phyloP scores from a whole-genome alignment of 2,113 vertebrate species.

The Falcunculus frontatus region DNA sequence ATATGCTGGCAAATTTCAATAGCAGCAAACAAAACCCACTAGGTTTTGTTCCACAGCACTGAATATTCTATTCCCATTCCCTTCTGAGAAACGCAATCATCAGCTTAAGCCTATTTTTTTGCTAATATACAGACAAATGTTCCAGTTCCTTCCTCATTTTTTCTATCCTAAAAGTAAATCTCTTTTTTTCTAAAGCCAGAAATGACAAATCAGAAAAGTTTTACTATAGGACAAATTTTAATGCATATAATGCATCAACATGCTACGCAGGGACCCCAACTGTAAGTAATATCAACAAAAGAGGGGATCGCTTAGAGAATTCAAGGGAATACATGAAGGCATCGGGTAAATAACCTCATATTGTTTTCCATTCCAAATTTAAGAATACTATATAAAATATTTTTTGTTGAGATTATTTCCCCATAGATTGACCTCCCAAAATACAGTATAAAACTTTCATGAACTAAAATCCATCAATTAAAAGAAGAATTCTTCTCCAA shows the following conservation, averaged over 20 bases:
- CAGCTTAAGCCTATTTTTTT: not conserved
- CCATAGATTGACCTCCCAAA: not conserved
- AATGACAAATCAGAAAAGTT: not conserved
- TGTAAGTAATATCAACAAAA: not conserved
- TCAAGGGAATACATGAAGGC: not conserved
- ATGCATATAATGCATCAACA: not conserved
- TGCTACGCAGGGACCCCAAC: rapidly evolving
- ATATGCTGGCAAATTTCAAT: not conserved
- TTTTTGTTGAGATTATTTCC: not conserved
- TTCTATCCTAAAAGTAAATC: not conserved
- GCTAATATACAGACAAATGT: not conserved
- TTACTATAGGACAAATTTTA: not conserved
- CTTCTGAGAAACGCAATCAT: not conserved
- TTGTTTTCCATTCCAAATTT: not conserved
- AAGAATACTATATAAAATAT: not conserved
- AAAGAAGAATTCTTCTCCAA: not conserved
- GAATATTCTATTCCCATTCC: not conserved
- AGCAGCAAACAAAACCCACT: not conserved
- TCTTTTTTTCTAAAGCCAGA: not conserved
- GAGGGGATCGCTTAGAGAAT: not conserved
- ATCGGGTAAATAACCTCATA: not conserved
- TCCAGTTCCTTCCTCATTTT: not conserved
- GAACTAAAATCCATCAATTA: not conserved
- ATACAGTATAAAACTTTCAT: not conserved
- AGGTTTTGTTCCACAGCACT: not conserved